A percentile compares a stretch with the other conserved stretches of the same genome.
Evolutionary conservation across 2,113 vertebrate species (phyloP).

Genomic region (Nannobrachium achirus): DNA sequence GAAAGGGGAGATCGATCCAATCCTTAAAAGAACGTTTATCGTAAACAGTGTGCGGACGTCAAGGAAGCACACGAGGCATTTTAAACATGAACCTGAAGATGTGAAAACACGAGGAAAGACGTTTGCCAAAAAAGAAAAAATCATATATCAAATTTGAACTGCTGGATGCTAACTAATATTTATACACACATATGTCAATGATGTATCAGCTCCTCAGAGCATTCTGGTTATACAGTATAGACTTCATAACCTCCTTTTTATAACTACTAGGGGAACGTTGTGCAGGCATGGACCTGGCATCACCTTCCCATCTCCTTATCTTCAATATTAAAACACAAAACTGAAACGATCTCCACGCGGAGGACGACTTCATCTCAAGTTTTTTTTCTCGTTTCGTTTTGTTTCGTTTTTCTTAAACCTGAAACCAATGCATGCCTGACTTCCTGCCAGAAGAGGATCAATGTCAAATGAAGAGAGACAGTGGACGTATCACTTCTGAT

Average conservation of each 20-base stretch:
- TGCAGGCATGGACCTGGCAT: conserved; percentile 11
- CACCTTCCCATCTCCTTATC: not conserved
- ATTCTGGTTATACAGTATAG: conserved; percentile 30
- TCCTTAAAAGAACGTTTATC: conserved; percentile 23
- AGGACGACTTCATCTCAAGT: conserved; percentile 47
- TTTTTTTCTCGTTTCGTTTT: too few relatives aligned
- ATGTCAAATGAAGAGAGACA: conserved; percentile 48
- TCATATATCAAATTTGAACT: conserved; percentile 53
- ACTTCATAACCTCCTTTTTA: conserved; percentile 52
- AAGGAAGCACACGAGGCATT: conserved; percentile 45
- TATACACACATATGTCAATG: conserved; percentile 55
- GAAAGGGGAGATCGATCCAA: too few relatives aligned
- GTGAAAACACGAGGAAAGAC: conserved; percentile 46
- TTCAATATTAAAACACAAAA: not conserved
- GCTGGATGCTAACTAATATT: conserved; percentile 67
- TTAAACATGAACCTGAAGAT: conserved; percentile 44
- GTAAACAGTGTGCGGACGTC: conserved; percentile 36
- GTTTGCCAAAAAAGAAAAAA: conserved; percentile 45
- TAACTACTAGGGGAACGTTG: conserved; percentile 41
- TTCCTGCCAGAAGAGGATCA: conserved; percentile 58
- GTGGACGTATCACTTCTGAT: conserved; percentile 49
- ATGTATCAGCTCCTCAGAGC: conserved; percentile 39
- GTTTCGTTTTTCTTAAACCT: conserved; percentile 58
- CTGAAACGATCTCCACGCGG: conserved; percentile 25
- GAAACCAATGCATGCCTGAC: conserved; percentile 73